Base-by-base conservation (phyloP, 2,888 invertebrate genomes). In the Drosophila lacicola region DNA sequence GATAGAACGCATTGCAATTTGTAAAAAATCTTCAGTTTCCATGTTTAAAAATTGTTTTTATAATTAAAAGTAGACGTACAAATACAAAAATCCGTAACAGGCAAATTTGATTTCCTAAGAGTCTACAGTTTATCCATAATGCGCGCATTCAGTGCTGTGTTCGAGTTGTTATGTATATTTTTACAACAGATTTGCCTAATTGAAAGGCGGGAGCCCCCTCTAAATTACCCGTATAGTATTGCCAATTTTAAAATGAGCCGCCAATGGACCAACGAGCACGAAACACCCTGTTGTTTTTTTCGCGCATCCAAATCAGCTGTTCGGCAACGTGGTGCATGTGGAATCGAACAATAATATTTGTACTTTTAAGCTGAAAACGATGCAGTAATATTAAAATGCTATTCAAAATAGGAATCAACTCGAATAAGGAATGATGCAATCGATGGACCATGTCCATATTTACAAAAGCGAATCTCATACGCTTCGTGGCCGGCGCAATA, bases 381-480 rank as follows among this genome's bases (percentile, higher is more conserved):
- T 61, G 61, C 64, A 68, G 46, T 77, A 55, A 62, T 45, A 45
- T 64, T 34, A 70, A 17, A 70, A 82, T 88, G 87, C 64, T 64
- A 49, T 64, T 72, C 29, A 50, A 69, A 53, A 70, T 61, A 69
- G 62, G 45, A 50, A 55, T 47, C 47, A 45, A 51, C 45, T 62
- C 47, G 44, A 58, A 60, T 64, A 79, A 67, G 77, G 76, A 75
- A 78, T 72, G 73, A 88, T 88, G 90, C 86, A 78, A 85, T 70
- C 73, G 41, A 57, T 66, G 82, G 86, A 89, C 75, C 70, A 90
- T 90, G 87, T 68, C 50, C 65, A 63, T 88, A 54, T 69, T 81
- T 63, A 90, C 90, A 70, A 88, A 84, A 57, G 74, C 80, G 67
- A 88, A 90, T 81, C 64, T 88, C 60, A 70, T 90, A 62, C 89